Evolutionary conservation across 2,888 invertebrate genomes (phyloP).

Genomic region (Acleris literana): DNA sequence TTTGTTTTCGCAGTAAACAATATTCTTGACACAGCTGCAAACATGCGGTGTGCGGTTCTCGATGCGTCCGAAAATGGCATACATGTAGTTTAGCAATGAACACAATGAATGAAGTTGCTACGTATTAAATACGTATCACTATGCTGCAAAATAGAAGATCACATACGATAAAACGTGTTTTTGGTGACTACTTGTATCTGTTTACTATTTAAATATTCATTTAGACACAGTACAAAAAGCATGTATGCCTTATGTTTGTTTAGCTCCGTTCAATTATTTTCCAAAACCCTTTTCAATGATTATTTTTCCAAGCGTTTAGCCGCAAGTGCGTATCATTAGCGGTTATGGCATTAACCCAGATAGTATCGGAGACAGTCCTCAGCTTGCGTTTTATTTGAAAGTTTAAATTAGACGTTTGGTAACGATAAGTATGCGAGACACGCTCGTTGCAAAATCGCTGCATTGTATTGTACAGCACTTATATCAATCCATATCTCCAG

Average conservation of each 20-base stretch:
- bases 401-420: slow-evolving; percentile 35
- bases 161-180: too few species aligned
- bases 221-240: too few species aligned
- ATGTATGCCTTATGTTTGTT: slow-evolving; percentile 39
- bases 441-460: slow-evolving; percentile 42
- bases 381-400: slow-evolving; percentile 33
- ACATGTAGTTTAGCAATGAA: slow-evolving; percentile 43
- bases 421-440: slow-evolving; percentile 36
- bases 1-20: slow-evolving; percentile 59
- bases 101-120: too few species aligned
- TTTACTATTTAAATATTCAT: too few species aligned
- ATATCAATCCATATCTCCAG: slow-evolving; percentile 38
- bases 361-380: slow-evolving; percentile 40
- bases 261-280: background rate
- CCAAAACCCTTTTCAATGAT: slow-evolving; percentile 6
- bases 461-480: slow-evolving; percentile 42
- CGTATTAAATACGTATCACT: too few species aligned
- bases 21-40: slow-evolving; percentile 73
- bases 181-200: too few species aligned
- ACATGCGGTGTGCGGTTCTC: slow-evolving; percentile 62
- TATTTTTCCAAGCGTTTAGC: slow-evolving; percentile 12
- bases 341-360: slow-evolving; percentile 48
- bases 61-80: slow-evolving; percentile 44
- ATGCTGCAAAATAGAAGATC: too few species aligned
- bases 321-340: slow-evolving; percentile 41